A percentile compares a stretch with the other conserved stretches of the same genome.
These are phyloP conservation scores for Pararge aegeria DNA, from an alignment of 1,140 invertebrate genomes.

Conservation along the genomic window DNA sequence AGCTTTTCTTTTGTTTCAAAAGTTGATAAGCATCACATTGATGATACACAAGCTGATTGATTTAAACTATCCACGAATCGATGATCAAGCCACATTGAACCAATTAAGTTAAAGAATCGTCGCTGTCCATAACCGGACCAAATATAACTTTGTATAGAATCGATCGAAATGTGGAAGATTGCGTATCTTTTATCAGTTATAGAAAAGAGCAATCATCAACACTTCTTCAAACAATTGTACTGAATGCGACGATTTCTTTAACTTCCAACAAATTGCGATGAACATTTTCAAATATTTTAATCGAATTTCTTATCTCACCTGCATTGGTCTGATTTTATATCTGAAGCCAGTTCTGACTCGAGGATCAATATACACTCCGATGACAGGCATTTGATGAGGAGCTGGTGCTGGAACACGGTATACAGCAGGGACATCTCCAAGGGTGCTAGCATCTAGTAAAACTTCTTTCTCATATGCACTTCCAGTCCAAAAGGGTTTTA, in stretches of 20 bases:
- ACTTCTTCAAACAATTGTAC: constrained; percentile 43
- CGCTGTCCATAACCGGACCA: constrained; percentile 17
- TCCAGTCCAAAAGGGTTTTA: constrained; percentile 51
- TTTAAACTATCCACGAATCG: constrained; percentile 34
- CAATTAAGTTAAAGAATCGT: constrained; percentile 51
- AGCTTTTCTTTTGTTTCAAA: constrained; percentile 57
- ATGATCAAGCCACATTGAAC: constrained; percentile 57
- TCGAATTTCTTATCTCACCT: constrained; percentile 71
- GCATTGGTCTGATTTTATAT: constrained; percentile 86
- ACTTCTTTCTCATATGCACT: constrained; percentile 53
- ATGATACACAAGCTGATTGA: constrained; percentile 48
- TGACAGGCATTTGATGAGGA: constrained; percentile 85
- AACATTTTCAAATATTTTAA: constrained; percentile 25
- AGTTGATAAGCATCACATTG: constrained; percentile 40
- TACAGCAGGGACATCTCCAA: constrained; percentile 83
- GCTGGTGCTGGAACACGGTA: constrained; percentile 82
- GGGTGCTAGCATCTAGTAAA: constrained; percentile 79
- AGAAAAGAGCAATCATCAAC: constrained; percentile 62
- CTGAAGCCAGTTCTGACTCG: constrained; percentile 86
- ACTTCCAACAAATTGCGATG: constrained; percentile 32
- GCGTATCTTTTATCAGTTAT: constrained; percentile 39
- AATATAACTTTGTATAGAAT: constrained; percentile 8
- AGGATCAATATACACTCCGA: constrained; percentile 87
- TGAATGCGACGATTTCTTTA: constrained; percentile 40
- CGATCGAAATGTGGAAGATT: constrained; percentile 68